Evolutionary conservation across 1,140 invertebrate genomes (phyloP).

Genomic region (Drosophila equinoxialis): DNA sequence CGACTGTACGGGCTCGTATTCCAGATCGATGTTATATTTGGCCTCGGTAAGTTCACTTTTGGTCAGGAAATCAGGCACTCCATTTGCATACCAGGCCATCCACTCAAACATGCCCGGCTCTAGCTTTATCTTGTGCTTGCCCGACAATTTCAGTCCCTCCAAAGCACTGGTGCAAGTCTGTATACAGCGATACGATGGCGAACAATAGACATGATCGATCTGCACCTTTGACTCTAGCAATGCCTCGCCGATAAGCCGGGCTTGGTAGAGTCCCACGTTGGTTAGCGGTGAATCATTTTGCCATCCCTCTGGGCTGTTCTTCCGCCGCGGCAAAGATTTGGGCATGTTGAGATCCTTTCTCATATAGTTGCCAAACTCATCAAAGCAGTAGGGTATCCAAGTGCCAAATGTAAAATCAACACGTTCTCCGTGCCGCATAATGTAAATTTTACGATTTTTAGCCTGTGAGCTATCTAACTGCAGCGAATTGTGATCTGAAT

Average conservation of each 20-base stretch:
- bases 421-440: slow-evolving; percentile 90
- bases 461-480: slow-evolving; percentile 39
- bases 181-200: slow-evolving; percentile 94
- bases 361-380: slow-evolving; percentile 90
- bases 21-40: slow-evolving; percentile 90
- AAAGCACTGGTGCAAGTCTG: slow-evolving; percentile 91
- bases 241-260: slow-evolving; percentile 90
- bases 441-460: slow-evolving; percentile 85
- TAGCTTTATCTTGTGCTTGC: slow-evolving; percentile 85
- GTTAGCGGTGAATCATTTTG: slow-evolving; percentile 94
- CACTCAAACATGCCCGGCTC: slow-evolving; percentile 97
- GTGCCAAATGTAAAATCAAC: slow-evolving; percentile 95
- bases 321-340: slow-evolving; percentile 86
- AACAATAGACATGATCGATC: slow-evolving; percentile 91
- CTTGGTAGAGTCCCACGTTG: slow-evolving; percentile 90
- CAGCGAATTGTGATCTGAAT: slow-evolving; percentile 60
- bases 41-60: slow-evolving; percentile 88
- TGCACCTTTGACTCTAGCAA: slow-evolving; percentile 87
- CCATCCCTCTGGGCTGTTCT: slow-evolving; percentile 87
- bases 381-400: slow-evolving; percentile 95
- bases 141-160: slow-evolving; percentile 55
- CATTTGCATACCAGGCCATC: slow-evolving; percentile 94
- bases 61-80: slow-evolving; percentile 91
- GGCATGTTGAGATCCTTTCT: slow-evolving; percentile 96
- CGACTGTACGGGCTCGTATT: slow-evolving; percentile 88